These are phyloP conservation scores for Sebastes itinus DNA, from an alignment of 2,797 vertebrate genomes.

Conservation along the genomic window DNA sequence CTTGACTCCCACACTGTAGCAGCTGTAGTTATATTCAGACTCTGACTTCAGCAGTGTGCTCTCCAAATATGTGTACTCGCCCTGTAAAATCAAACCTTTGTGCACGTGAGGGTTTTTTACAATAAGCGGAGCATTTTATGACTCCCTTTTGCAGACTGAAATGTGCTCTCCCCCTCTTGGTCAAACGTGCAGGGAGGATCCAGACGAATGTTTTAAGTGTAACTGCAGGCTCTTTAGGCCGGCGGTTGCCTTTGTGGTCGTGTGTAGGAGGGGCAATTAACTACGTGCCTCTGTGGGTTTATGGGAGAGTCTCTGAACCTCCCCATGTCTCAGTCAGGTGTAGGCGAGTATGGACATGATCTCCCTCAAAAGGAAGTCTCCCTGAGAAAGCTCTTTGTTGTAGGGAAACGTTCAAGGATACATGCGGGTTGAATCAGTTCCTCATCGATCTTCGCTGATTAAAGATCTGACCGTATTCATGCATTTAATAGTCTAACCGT, in stretches of 20 bases:
- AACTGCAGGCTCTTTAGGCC: constrained; percentile 21
- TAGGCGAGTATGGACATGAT: constrained; percentile 46
- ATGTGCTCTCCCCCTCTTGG: background rate
- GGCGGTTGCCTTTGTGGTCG: constrained; percentile 5
- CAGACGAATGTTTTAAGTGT: constrained; percentile 23
- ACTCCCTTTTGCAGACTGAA: constrained; percentile 8
- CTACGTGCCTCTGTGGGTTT: constrained; percentile 46
- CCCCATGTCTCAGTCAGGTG: constrained; percentile 29
- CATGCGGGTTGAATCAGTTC: background rate
- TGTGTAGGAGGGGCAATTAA: constrained; percentile 31
- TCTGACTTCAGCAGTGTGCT: constrained; percentile 65
- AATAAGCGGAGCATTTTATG: constrained; percentile 19
- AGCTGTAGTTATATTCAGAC: constrained; percentile 78
- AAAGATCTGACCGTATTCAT: background rate
- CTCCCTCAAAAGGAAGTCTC: constrained; percentile 11
- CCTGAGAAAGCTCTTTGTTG: constrained; percentile 5
- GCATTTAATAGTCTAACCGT: background rate
- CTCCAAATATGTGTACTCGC: constrained; percentile 54
- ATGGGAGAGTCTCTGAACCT: constrained; percentile 31
- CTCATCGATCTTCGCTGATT: background rate
- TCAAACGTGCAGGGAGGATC: constrained; percentile 16
- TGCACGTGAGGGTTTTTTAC: constrained; percentile 20
- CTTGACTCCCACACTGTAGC: constrained; percentile 62
- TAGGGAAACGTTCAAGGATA: background rate
- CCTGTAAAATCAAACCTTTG: constrained; percentile 51